A percentile compares a stretch with the other conserved stretches of the same genome.
Conservation (phyloP, 2,888 invertebrate species). For the Leptothorax acervorum region DNA sequence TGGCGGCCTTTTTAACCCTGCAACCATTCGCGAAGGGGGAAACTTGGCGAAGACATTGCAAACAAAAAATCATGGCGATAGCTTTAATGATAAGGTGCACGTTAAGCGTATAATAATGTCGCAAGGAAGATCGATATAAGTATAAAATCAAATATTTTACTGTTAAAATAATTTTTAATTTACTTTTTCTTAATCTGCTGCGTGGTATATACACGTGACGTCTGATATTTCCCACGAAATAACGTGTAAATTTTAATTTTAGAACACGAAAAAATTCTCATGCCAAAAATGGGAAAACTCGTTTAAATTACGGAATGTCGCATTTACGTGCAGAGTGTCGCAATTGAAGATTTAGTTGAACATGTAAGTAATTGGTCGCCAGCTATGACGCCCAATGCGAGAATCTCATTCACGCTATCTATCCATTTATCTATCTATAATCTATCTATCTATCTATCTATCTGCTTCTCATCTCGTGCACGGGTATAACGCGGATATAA, state of each 20-base stretch:
- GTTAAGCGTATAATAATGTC: neutral
- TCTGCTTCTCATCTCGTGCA: slow-evolving; percentile 18
- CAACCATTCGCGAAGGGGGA: neutral
- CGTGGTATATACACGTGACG: no score
- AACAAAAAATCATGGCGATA: slow-evolving; percentile 5
- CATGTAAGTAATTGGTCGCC: neutral
- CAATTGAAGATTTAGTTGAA: neutral
- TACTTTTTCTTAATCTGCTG: neutral
- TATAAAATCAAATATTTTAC: neutral
- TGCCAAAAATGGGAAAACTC: neutral
- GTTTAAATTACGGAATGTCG: neutral
- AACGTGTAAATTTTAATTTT: neutral
- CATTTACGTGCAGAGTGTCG: no score
- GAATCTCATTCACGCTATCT: slow-evolving; percentile 1
- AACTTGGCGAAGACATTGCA: slow-evolving; percentile 4
- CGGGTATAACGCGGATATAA: slow-evolving; percentile 60
- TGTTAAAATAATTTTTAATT: neutral
- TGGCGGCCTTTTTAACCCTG: slow-evolving; percentile 30
- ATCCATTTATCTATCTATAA: neutral
- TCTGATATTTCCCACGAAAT: neutral
- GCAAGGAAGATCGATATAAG: neutral
- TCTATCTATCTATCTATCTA: slow-evolving; percentile 15
- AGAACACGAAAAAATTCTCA: neutral
- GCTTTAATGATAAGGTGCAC: neutral
- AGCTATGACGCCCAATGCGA: neutral